These are phyloP conservation scores for Novumbra hubbsi DNA, from an alignment of 2,797 vertebrate genomes.

Conservation along the genomic window DNA sequence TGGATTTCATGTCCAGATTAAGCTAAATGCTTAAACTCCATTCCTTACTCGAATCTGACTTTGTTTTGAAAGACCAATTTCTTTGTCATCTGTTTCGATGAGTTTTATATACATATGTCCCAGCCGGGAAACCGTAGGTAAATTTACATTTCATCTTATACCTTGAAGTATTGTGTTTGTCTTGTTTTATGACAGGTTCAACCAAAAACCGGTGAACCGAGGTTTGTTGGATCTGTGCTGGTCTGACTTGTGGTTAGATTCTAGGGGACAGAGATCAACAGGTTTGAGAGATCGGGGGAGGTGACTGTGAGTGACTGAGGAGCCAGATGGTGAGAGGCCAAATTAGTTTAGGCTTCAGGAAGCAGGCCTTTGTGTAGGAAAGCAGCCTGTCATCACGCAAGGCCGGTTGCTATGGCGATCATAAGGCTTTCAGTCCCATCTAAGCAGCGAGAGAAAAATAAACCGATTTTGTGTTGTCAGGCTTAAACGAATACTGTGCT, in stretches of 20 bases:
- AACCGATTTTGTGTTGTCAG: not conserved
- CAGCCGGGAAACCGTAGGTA: not conserved
- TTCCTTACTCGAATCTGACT: conserved; percentile 10
- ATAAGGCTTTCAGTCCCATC: conserved; percentile 31
- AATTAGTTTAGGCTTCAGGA: conserved; percentile 35
- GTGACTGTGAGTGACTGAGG: conserved; percentile 12
- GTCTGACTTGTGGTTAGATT: conserved; percentile 5
- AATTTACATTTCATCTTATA: not conserved
- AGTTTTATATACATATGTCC: not conserved
- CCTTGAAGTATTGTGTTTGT: not conserved
- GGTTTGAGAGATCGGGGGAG: conserved; percentile 28
- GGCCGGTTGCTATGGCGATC: conserved; percentile 6
- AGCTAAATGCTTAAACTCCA: not conserved
- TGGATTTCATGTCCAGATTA: not conserved
- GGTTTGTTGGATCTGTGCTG: conserved; percentile 10
- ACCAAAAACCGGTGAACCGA: not conserved
- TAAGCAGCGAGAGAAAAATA: not conserved
- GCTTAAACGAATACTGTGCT: not conserved
- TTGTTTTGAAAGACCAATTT: not conserved
- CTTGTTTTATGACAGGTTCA: not conserved
- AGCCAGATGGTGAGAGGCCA: conserved; percentile 57
- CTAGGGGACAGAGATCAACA: conserved; percentile 28
- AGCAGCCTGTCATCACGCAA: conserved; percentile 26
- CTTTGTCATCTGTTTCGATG: conserved; percentile 1
- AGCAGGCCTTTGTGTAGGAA: conserved; percentile 42